These are phyloP conservation scores for Zelleria hepariella DNA, from an alignment of 2,888 invertebrate genomes.

Conservation along the genomic window DNA sequence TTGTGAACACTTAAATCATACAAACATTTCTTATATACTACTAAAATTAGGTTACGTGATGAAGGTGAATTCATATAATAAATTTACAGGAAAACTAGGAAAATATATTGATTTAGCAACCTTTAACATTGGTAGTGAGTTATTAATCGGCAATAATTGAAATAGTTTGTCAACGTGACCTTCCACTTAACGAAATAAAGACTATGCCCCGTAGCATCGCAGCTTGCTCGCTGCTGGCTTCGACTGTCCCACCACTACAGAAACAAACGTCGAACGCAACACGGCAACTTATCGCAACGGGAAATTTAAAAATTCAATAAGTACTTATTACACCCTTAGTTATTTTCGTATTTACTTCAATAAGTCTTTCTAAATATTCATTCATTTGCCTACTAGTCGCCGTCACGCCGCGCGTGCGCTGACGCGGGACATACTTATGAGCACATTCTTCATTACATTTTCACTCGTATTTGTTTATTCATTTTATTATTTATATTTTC, in stretches of 20 bases:
- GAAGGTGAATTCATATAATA: not conserved
- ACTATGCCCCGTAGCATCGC: not conserved
- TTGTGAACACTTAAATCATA: not conserved
- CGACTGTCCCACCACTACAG: not conserved
- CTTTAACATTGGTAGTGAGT: not conserved
- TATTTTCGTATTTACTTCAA: conserved; percentile 69
- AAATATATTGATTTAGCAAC: not conserved
- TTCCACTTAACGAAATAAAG: not conserved
- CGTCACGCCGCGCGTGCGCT: not conserved
- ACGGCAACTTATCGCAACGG: conserved; percentile 31
- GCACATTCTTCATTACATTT: conserved; percentile 48
- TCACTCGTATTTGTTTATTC: conserved; percentile 70
- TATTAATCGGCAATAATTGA: conserved; percentile 10
- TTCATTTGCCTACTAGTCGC: conserved; percentile 66
- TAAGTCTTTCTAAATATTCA: conserved; percentile 73
- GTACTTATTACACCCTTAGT: conserved; percentile 63
- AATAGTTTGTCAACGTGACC: conserved; percentile 22
- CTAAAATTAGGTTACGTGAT: not conserved
- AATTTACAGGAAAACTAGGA: not conserved
- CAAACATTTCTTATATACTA: not conserved
- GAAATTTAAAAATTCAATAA: conserved; percentile 51
- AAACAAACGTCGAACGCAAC: not conserved
- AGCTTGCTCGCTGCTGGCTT: not conserved
- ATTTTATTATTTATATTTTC: conserved; percentile 72
- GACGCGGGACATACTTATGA: conserved; percentile 18